Evolutionary conservation across 2,888 invertebrate genomes (phyloP).

Genomic region (Heliconius ethilla): DNA sequence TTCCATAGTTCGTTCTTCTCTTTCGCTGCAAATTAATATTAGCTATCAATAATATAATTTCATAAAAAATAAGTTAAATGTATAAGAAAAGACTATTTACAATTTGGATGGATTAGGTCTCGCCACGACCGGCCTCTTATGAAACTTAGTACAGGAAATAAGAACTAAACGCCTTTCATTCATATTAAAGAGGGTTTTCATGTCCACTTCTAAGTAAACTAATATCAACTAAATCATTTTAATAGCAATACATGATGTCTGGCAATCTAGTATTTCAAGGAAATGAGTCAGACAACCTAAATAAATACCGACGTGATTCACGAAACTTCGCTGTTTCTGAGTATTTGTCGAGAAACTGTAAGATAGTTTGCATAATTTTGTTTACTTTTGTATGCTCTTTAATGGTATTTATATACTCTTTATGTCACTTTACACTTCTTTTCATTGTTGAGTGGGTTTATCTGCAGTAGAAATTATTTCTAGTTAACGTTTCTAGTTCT

Average conservation of each 20-base stretch:
- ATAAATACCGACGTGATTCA: slow-evolving; percentile 36
- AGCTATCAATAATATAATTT: no score
- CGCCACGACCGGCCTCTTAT: not conserved
- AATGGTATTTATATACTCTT: no score
- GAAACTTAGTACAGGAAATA: slow-evolving; percentile 5
- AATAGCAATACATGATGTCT: slow-evolving; percentile 34
- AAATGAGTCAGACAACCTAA: slow-evolving; percentile 39
- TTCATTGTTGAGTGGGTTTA: no score
- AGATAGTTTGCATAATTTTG: slow-evolving; percentile 1
- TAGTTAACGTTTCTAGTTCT: no score
- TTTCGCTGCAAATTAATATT: no score
- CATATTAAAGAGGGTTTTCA: slow-evolving; percentile 30
- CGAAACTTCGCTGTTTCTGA: slow-evolving; percentile 21
- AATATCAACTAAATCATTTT: slow-evolving; percentile 39
- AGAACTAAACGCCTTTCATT: slow-evolving; percentile 7
- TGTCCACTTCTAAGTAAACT: slow-evolving; percentile 29
- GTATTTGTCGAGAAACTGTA: slow-evolving; percentile 19
- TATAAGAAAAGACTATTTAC: no score
- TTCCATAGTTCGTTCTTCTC: no score
- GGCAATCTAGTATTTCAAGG: slow-evolving; percentile 38
- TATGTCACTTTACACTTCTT: no score
- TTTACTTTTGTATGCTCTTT: not conserved
- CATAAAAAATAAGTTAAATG: no score
- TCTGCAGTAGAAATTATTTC: no score
- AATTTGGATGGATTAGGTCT: no score